Evolutionary conservation across 2,797 vertebrate genomes (phyloP), one percentile per base, ranked within the genome.

Genomic region (Myotis findleyi): DNA sequence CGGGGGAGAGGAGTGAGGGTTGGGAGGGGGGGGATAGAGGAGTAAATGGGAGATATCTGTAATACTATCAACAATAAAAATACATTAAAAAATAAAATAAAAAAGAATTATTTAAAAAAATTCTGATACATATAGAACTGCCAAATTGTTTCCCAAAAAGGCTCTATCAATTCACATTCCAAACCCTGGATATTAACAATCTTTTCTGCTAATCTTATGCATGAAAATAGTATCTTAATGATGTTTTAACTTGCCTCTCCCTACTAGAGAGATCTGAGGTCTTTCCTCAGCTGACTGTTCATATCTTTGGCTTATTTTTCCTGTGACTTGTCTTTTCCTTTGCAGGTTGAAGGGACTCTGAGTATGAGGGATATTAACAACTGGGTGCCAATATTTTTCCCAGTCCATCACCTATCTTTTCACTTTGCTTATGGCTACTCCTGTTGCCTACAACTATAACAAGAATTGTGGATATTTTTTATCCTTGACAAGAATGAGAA

Each of bases 291-390:
- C 16, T 47, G 16, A 91, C 16, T 84, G 30, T 75, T 84, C 44
- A 21, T 64, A 53, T 53, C 21, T 93, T 55, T 36, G 71, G 79
- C 17, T 53, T 66, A 8, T 69, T 93, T 91, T 91, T 71, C 59
- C 68, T 87, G 11, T 38, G 38, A 38, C 10, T 13, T 47, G 17
- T 44, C 7, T 23, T 66, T 76, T 64, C 57, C n/a, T n/a, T 79
- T 89, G 33, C 59, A 96, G n/a, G 84, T 36, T 73, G 53, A 90
- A 90, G 62, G 18, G 16, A 59, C 12, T 73, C 73, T 76, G 41
- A 92, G 51, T 51, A 66, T 68, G 12, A 71, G 62, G 6, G 3
- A 9, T 75, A 66, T 8, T 47, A 91, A 91, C 51, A 27, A 27
- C 36, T 73, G 17, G 41, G 16, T 55, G 16, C n/a, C 44, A 91